A percentile compares a stretch with the other conserved stretches of the same genome.
phyloP scores from a whole-genome alignment of 2,797 vertebrate genomes.

The Crenichthys baileyi region DNA sequence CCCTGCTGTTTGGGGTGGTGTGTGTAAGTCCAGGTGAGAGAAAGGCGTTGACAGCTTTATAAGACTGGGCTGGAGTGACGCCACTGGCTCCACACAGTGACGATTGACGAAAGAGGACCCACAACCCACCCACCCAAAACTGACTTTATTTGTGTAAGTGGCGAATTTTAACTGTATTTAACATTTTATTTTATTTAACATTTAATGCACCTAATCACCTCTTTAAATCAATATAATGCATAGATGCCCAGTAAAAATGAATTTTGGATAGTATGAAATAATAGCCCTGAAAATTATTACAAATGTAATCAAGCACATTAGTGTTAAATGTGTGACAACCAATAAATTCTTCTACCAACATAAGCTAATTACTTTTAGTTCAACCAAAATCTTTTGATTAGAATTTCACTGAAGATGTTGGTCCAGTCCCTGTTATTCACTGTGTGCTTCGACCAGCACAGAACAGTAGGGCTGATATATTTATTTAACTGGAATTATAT shows the following conservation, averaged over 20 bases:
- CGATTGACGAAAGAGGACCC: constrained; percentile 54
- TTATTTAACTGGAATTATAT: background rate
- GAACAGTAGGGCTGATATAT: background rate
- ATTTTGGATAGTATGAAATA: background rate
- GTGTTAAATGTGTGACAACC: background rate
- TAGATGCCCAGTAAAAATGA: background rate
- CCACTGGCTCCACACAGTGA: constrained; percentile 64
- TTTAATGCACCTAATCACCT: background rate
- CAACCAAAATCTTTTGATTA: background rate
- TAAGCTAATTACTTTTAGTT: background rate
- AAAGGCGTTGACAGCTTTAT: constrained; percentile 81
- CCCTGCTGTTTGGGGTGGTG: constrained; percentile 43
- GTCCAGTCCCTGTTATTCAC: background rate
- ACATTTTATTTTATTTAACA: background rate
- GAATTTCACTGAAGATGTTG: background rate
- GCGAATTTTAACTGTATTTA: accelerated
- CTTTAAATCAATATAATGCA: background rate
- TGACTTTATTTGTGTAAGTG: background rate
- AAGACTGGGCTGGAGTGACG: constrained; percentile 76
- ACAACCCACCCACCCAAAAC: background rate
- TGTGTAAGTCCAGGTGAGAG: constrained; percentile 82
- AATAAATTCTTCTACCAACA: background rate
- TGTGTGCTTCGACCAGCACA: background rate
- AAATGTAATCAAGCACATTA: background rate
- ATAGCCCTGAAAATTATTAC: background rate